Evolutionary conservation across 2,888 invertebrate genomes (phyloP), one percentile per base, ranked within the genome.

Genomic region (Ommatoiulus sabulosus): DNA sequence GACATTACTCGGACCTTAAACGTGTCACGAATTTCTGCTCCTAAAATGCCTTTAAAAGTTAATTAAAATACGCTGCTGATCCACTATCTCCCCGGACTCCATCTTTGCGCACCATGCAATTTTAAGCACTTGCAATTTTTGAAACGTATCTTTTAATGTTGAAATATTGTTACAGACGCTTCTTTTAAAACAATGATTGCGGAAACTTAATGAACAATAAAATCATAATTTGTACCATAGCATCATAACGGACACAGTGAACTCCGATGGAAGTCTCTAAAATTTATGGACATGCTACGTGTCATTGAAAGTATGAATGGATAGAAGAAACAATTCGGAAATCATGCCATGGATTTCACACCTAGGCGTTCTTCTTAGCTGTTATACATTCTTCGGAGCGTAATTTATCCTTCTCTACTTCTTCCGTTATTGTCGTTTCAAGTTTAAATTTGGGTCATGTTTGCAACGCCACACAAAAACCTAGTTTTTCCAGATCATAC

Each of bases 381-480:
- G 24, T 72, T 12, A n/a, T n/a, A 24, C 72, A 72, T 72, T 72
- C 24, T 63, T 20, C 7, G 10, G 20, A 15, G 12, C 20, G 63
- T 20, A 63, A 63, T 63, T 63, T 63, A 63, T 20, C 20, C 20
- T 63, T 63, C 15, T 63, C 24, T 8, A 7, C 24, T 24, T 24
- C 72, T 72, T 72, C 72, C 20, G 24, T 72, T 72, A 24, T 6
- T 24, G 24, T 10, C 1, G 7, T 72, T 72, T 72, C 72, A 72
- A 72, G 72, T 72, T 72, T 72, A 24, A 35, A 72, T 72, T 24
- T 72, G 72, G 72, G 72, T 72, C 72, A 72, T 72, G 72, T 72
- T 72, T 72, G 72, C n/a, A 72, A 72, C 72, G 17, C 5, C 35
- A 12, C 12, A 24, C 24, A 72, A 72, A 72, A 72, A 52, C 52